phyloP scores from a whole-genome alignment of 1,140 invertebrate genomes.

The Nebria ingens region DNA sequence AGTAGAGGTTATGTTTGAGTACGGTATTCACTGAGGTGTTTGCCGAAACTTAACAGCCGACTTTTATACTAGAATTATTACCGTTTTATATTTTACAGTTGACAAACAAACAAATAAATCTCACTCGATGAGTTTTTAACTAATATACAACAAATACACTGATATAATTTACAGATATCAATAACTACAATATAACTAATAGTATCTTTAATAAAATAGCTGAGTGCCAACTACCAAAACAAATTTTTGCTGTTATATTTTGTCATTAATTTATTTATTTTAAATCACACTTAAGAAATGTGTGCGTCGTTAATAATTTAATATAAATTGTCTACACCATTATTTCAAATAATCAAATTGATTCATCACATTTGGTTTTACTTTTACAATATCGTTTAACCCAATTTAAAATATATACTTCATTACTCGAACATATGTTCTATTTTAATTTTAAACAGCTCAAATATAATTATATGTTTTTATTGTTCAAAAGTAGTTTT shows the following conservation, averaged over 20 bases:
- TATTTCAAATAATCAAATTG: too few relatives aligned
- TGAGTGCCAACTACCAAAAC: slow-evolving; percentile 4
- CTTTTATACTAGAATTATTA: slow-evolving; percentile 13
- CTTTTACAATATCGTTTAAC: too few relatives aligned
- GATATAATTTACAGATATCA: slow-evolving; percentile 9
- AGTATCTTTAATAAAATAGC: background rate
- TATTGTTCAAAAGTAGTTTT: too few relatives aligned
- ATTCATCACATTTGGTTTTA: too few relatives aligned
- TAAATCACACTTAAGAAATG: background rate
- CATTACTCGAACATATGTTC: too few relatives aligned
- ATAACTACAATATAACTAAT: background rate
- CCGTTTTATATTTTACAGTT: slow-evolving; percentile 7
- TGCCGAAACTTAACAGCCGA: background rate
- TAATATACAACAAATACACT: background rate
- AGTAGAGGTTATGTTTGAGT: background rate
- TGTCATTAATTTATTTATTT: slow-evolving; percentile 5
- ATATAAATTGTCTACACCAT: too few relatives aligned
- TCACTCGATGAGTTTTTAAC: background rate
- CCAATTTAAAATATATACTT: too few relatives aligned
- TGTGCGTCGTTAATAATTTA: slow-evolving; percentile 7
- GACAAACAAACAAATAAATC: background rate
- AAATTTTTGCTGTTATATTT: slow-evolving; percentile 5
- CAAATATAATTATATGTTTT: too few relatives aligned
- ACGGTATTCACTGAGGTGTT: background rate
- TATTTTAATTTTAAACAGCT: too few relatives aligned